Percentiles rank a stretch among this genome's conserved stretches.
phyloP scores from a whole-genome alignment of 1,140 invertebrate genomes.

The Drosophila varians region DNA sequence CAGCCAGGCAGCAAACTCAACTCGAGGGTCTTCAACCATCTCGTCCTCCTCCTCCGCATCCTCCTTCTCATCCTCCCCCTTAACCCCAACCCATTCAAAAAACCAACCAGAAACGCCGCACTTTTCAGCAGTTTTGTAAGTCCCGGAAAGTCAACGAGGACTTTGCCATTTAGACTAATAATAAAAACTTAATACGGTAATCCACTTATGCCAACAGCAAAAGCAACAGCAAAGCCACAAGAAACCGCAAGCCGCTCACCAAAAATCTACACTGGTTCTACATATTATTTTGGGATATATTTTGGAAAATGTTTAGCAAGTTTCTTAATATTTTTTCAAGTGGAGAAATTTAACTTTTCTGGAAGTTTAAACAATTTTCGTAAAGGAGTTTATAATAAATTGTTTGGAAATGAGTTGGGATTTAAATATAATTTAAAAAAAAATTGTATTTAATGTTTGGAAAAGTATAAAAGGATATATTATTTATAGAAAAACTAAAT shows the following conservation, averaged over 20 bases:
- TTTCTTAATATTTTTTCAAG: too few species aligned
- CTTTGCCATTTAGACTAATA: conserved; percentile 78
- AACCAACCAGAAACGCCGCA: neutral
- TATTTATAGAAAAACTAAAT: too few species aligned
- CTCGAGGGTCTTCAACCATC: conserved; percentile 1
- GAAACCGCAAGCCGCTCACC: conserved; percentile 38
- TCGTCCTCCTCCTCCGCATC: neutral
- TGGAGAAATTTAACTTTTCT: too few species aligned
- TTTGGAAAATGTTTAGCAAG: too few species aligned
- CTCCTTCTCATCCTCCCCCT: neutral
- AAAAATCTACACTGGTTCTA: conserved; percentile 44
- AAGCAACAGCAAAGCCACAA: conserved; percentile 31
- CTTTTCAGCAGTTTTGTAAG: conserved; percentile 36
- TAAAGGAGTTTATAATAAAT: too few species aligned
- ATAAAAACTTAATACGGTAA: conserved; percentile 82
- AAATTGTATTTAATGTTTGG: too few species aligned
- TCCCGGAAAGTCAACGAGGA: conserved; percentile 64
- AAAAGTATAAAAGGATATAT: too few species aligned
- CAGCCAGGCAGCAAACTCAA: conserved; percentile 31
- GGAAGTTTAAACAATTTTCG: too few species aligned
- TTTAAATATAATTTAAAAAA: too few species aligned
- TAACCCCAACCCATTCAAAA: neutral
- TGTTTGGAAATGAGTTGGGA: too few species aligned
- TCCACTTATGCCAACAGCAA: conserved; percentile 70
- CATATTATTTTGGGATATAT: neutral